Evolutionary conservation across 2,797 vertebrate genomes (phyloP), one percentile per base, ranked within the genome.

Genomic region (Nasua narica): DNA sequence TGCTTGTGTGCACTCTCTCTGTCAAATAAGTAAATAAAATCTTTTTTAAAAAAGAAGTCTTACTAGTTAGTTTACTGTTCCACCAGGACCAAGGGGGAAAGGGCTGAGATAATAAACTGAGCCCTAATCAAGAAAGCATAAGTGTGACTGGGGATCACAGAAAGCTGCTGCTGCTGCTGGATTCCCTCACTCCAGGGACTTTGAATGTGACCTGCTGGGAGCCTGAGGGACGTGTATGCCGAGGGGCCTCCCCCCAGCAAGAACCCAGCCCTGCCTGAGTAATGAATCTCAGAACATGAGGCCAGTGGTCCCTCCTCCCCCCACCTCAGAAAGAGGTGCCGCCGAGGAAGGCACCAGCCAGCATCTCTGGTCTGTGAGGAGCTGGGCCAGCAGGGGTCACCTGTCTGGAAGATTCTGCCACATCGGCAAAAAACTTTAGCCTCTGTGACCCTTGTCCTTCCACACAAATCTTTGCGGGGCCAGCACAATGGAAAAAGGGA

Each of bases 321-420:
- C 48, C 60, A 0, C 90, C 90, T 78, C 37, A 32, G 46, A 96
- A 70, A 43, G 29, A 93, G 91, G 69, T 32, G 52, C 35, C 83
- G 90, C 90, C 78, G 96, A 56, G 50, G 37, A 97, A 92, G 79
- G 40, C 95, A 94, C 32, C 85, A 90, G 86, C 40, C 90, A 91
- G 87, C 69, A 76, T 85, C 95, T 95, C 65, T 12, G 52, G 72
- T 90, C 94, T 70, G 46, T 48, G 46, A 70, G 8, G 10, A 95
- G 70, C 69, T 15, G 8, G 50, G 18, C 74, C 18, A 0, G 50
- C 95, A 56, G 21, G 58, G 94, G 29, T 91, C 37, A 95, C 60
- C 48, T 69, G 14, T 92, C 35, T 88, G 74, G 29, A 58, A 86
- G 82, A n/a, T 58, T 94, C 87, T 84, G 79, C 54, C 54, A 40